Evolutionary conservation across 2,113 vertebrate species (phyloP).

Genomic region (Scartelaos histophorus): DNA sequence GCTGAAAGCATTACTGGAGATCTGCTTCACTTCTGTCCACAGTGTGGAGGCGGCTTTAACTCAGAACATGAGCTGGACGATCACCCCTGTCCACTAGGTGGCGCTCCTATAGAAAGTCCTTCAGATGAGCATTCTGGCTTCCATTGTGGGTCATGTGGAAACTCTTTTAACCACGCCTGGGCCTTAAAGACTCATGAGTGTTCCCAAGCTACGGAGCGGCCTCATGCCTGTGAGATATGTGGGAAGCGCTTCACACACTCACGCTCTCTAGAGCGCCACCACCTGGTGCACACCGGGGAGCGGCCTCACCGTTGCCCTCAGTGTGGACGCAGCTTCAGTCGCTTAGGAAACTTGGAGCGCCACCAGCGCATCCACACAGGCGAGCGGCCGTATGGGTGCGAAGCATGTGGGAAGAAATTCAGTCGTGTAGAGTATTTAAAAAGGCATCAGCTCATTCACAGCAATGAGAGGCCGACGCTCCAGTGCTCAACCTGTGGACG

Average conservation of each 20-base stretch:
- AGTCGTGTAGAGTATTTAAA: constrained; percentile 83
- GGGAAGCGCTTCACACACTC: constrained; percentile 91
- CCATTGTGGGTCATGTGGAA: constrained; percentile 84
- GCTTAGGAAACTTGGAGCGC: constrained; percentile 79
- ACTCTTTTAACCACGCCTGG: constrained; percentile 85
- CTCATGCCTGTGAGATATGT: constrained; percentile 88
- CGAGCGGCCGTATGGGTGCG: constrained; percentile 82
- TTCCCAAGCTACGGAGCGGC: constrained; percentile 85
- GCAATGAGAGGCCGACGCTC: constrained; percentile 68
- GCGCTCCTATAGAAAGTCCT: constrained; percentile 43
- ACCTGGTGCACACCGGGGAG: constrained; percentile 90
- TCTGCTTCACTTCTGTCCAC: constrained; percentile 75
- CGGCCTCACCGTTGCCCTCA: constrained; percentile 76
- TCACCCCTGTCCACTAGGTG: constrained; percentile 73
- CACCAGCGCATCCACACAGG: constrained; percentile 83
- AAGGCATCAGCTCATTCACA: constrained; percentile 81
- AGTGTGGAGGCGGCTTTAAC: constrained; percentile 75
- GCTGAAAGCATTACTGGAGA: constrained; percentile 66
- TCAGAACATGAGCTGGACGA: constrained; percentile 70
- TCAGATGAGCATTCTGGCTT: constrained; percentile 73
- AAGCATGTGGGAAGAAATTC: constrained; percentile 85
- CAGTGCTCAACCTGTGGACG: constrained; percentile 81
- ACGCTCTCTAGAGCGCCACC: constrained; percentile 91
- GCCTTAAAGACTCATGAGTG: constrained; percentile 89
- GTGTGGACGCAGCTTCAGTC: constrained; percentile 81